Base-by-base conservation (phyloP, 2,797 vertebrate species). In the Pangasius mekongensis region DNA sequence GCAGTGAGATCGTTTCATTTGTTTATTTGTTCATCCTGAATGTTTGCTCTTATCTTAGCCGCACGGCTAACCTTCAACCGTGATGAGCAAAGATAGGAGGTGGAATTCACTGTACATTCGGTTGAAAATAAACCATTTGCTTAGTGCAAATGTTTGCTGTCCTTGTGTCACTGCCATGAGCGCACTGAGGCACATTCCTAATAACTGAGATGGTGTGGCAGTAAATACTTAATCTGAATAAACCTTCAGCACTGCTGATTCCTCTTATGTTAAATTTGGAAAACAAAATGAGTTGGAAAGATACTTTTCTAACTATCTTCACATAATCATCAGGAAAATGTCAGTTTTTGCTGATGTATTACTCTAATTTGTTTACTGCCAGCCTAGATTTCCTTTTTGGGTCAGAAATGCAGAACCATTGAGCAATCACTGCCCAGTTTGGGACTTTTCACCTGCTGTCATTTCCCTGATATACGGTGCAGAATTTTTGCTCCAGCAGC, bases 61-160 rank as follows among this genome's bases (percentile, higher is more conserved):
- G 27, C 82, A 33, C 64, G 24, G 64, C 9, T 33, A 4, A 69
- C 83, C 83, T 84, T 84, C 47, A 8, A 0, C 47, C 47, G 0
- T 11, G 39, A 49, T 56, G 66, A 71, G 56, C 47, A 39, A 5
- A 1, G 83, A 58, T 49, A 64, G 49, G 2, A 73, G 11, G 30
- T 11, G 47, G 83, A 58, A 85, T 73, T 33, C 16, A 27, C 43
- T 67, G 82, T 33, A 66, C 27, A 18, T 83, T 66, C 27, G 7
- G 14, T 3, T 18, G 60, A 83, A 47, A 30, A 66, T 66, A n/a
- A 81, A 81, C 54, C 58, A 13, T 13, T 4, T 7, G 58, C 82
- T 22, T 52, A 52, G 49, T 30, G 1, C 39, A 66, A 66, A 84
- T 84, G 82, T 84, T 84, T 84, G 62, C 62, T 67, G 62, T 84